These are phyloP conservation scores for Agrotis segetum DNA, from an alignment of 2,888 invertebrate species.

Conservation along the genomic window DNA sequence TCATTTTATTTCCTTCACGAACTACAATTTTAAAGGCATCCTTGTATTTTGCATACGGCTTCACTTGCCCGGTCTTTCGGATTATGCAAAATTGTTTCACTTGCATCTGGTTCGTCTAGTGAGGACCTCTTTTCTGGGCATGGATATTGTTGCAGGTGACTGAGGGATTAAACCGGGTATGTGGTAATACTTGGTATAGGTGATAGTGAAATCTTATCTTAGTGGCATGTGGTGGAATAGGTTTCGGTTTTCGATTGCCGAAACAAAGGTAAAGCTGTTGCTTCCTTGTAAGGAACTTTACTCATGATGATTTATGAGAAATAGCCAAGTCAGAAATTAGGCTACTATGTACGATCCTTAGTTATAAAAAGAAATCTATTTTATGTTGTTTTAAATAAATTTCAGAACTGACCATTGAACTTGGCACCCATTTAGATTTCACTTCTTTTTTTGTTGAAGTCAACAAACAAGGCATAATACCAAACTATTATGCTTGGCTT, in stretches of 20 bases:
- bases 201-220: constrained; percentile 4
- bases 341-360: no score
- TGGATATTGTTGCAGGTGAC: constrained; percentile 40
- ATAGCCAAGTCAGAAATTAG: no score
- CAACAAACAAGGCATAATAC: no score
- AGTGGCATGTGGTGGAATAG: neutral
- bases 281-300: no score
- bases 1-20: constrained; percentile 36
- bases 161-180: constrained; percentile 42
- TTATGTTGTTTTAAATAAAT: no score
- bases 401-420: no score
- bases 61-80: constrained; percentile 36
- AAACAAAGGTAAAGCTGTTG: no score
- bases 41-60: constrained; percentile 56
- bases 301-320: no score
- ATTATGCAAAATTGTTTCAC: constrained; percentile 56
- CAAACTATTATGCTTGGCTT: no score
- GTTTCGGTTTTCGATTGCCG: neutral
- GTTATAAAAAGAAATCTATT: no score
- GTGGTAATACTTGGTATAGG: neutral
- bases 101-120: constrained; percentile 43
- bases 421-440: no score
- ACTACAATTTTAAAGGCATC: constrained; percentile 50
- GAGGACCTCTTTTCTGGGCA: constrained; percentile 27
- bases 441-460: no score